Evolutionary conservation across 2,888 invertebrate species (phyloP).

Genomic region (Caenorhabditis uteleia): DNA sequence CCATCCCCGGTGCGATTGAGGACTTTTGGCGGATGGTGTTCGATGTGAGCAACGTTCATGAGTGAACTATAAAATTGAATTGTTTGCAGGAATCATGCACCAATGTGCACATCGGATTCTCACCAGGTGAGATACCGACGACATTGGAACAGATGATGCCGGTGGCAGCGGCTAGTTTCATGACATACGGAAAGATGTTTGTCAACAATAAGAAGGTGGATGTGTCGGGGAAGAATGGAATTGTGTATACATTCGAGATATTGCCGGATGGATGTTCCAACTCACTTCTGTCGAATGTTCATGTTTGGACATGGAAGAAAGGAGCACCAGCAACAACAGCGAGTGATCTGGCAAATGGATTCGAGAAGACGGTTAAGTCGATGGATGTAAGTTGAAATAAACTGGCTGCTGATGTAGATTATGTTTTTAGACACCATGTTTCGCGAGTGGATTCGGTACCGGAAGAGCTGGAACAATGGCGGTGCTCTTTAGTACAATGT

Average conservation of each 20-base stretch:
- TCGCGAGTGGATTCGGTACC: constrained; percentile 14
- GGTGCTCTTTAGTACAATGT: constrained; percentile 7
- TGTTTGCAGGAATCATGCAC: constrained; percentile 5
- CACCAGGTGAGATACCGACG: constrained; percentile 5
- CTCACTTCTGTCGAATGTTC: constrained; percentile 10
- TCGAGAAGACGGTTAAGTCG: constrained; percentile 13
- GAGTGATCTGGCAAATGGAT: constrained; percentile 2
- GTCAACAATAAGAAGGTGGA: constrained; percentile 36
- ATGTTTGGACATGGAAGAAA: constrained; percentile 13
- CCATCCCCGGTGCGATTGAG: constrained; percentile 6
- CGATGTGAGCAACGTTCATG: constrained; percentile 8
- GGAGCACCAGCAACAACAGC: constrained; percentile 2
- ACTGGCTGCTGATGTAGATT: neutral
- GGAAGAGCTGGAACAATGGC: constrained; percentile 19
- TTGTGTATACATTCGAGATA: constrained; percentile 19
- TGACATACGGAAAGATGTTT: constrained; percentile 39
- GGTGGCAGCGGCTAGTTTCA: constrained; percentile 7
- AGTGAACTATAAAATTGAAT: neutral
- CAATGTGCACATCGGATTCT: constrained; percentile 5
- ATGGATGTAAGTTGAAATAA: constrained; percentile 8
- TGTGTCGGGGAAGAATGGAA: constrained; percentile 2
- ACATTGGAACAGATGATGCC: constrained; percentile 25
- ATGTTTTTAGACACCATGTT: neutral
- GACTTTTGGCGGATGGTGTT: constrained; percentile 34
- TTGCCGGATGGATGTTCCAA: constrained; percentile 39